Base-by-base conservation (phyloP, 2,797 vertebrate species). In the Xenops minutus region DNA sequence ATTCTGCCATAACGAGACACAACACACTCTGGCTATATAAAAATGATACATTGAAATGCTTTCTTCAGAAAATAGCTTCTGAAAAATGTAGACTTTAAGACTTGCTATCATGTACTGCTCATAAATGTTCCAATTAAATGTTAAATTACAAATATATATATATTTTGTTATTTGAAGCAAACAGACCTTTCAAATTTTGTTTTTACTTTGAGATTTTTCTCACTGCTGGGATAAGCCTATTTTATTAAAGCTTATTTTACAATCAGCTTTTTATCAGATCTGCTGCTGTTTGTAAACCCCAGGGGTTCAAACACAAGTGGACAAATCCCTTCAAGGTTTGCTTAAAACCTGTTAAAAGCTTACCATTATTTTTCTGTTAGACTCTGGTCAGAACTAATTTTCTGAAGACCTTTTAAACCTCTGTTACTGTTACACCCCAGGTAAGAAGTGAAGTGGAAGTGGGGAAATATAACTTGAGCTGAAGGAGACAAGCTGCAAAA, bases 11-110 rank as follows among this genome's bases (percentile, higher is more conserved):
- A 93, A 93, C 5, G 4, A 94, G 92, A 72, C 85, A 51, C 43
- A 56, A 78, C 29, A 84, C 44, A 64, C 48, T 69, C 68, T 46
- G 44, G 61, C 58, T 92, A 76, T 66, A 96, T 94, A 96, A 97
- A 97, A 96, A 88, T 94, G 91, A 96, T 88, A 27, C 82, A 95
- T 22, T 82, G 81, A 89, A 96, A 75, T 93, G 61, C 24, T 94
- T 95, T 88, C 48, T 91, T 69, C 76, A 91, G 84, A 96, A 96
- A 96, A 94, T 41, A 92, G 56, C 61, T 66, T 72, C 49, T 91
- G 74, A 93, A 93, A 95, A 93, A 93, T 85, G 77, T 59, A 81
- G 37, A 30, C 34, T 86, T 90, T 77, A 80, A 41, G 63, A 83
- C 46, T 43, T 72, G 61, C 29, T 87, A 44, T 67, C 34, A 58